Conservation (phyloP, 1,140 invertebrate species). For the Danaus melanippus region DNA sequence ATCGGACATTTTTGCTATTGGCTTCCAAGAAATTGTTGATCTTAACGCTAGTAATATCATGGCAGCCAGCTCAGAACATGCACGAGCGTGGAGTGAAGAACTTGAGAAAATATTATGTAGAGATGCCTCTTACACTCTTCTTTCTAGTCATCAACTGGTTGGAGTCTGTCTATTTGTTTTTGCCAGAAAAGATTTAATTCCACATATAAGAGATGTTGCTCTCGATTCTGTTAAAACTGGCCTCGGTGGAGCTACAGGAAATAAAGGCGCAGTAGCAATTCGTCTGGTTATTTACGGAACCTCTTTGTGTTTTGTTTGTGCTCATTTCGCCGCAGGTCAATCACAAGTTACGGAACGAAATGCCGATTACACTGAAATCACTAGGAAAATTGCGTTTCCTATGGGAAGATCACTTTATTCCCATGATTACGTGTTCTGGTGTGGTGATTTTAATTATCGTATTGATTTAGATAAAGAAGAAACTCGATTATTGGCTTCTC, state of each 20-base stretch:
- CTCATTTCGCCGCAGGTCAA: constrained; percentile 99
- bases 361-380: constrained; percentile 96
- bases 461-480: constrained; percentile 97
- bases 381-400: constrained; percentile 92
- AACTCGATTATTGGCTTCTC: constrained; percentile 87
- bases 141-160: constrained; percentile 97
- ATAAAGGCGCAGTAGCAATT: constrained; percentile 98
- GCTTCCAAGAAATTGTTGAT: constrained; percentile 99
- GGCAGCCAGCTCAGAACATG: constrained; percentile 96
- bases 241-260: constrained; percentile 94
- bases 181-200: constrained; percentile 88
- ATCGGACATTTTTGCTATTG: constrained; percentile 96
- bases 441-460: constrained; percentile 99
- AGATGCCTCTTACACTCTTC: constrained; percentile 90
- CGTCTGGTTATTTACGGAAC: constrained; percentile 92
- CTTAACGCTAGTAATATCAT: constrained; percentile 98
- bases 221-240: constrained; percentile 98
- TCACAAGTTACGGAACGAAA: constrained; percentile 96
- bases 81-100: constrained; percentile 95
- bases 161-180: constrained; percentile 98
- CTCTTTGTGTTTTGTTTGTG: constrained; percentile 97
- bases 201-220: constrained; percentile 92
- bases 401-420: constrained; percentile 93
- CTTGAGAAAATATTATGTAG: constrained; percentile 92
- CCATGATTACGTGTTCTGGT: constrained; percentile 99